Percentiles rank a stretch among this genome's conserved stretches.
phyloP scores from a whole-genome alignment of 2,113 vertebrate genomes.

The Ceyx cyanopectus region DNA sequence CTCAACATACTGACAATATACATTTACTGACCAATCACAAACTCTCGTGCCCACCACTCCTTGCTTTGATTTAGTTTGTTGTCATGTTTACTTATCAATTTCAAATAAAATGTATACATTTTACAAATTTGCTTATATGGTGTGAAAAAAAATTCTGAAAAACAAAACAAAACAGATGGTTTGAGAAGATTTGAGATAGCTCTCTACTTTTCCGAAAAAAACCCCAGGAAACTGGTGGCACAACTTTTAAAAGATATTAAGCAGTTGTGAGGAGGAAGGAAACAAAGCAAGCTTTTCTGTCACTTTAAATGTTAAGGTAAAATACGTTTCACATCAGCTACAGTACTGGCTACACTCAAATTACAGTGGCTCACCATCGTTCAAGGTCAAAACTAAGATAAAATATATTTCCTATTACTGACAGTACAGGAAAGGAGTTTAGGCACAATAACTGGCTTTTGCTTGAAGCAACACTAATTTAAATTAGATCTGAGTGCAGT shows the following conservation, averaged over 20 bases:
- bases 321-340: conserved; percentile 16
- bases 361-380: neutral
- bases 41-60: neutral
- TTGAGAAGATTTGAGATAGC: neutral
- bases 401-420: conserved; percentile 36
- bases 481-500: conserved; percentile 6
- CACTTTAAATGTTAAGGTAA: neutral
- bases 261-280: neutral
- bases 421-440: conserved; percentile 15
- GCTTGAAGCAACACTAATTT: conserved; percentile 21
- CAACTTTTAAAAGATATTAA: neutral
- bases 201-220: neutral
- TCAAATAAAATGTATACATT: neutral
- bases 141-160: neutral
- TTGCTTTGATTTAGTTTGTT: neutral
- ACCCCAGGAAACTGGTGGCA: neutral
- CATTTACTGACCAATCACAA: neutral
- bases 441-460: neutral
- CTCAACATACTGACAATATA: neutral
- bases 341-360: neutral
- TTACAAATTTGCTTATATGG: neutral
- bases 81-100: neutral
- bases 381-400: conserved; percentile 1
- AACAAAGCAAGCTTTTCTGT: neutral
- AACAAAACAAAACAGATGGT: neutral